A percentile compares a stretch with the other conserved stretches of the same genome.
phyloP scores from a whole-genome alignment of 2,888 invertebrate genomes.

The Hedychridium roseum region DNA sequence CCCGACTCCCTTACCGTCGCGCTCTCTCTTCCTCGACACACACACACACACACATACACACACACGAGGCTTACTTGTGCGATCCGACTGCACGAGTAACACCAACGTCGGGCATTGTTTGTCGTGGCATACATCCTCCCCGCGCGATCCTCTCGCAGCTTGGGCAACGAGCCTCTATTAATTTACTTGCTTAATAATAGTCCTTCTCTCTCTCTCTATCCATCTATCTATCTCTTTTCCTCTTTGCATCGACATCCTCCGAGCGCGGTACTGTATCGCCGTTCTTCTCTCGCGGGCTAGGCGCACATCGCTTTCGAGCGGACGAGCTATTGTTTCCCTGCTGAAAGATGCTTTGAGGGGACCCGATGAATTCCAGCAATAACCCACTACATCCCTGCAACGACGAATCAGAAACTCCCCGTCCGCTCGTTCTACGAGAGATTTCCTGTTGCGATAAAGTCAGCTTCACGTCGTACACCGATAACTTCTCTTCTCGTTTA shows the following conservation, averaged over 20 bases:
- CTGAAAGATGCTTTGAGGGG: constrained; percentile 25
- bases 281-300: constrained; percentile 6
- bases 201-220: constrained; percentile 24
- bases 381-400: too few relatives aligned
- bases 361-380: too few relatives aligned
- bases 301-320: constrained; percentile 31
- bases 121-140: constrained; percentile 53
- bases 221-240: constrained; percentile 11
- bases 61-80: not conserved
- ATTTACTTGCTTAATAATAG: constrained; percentile 62
- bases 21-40: constrained; percentile 15
- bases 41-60: constrained; percentile 1
- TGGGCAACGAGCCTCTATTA: constrained; percentile 55
- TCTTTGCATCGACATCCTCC: constrained; percentile 5
- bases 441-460: too few relatives aligned
- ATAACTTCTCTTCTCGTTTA: too few relatives aligned
- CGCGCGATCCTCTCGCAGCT: constrained; percentile 28
- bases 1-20: too few relatives aligned
- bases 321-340: constrained; percentile 31
- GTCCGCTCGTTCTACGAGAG: too few relatives aligned
- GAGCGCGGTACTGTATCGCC: not conserved
- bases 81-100: constrained; percentile 30
- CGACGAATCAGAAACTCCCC: too few relatives aligned
- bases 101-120: constrained; percentile 52
- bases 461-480: too few relatives aligned